Percentiles rank a stretch among this genome's conserved stretches.
These are phyloP conservation scores for Steinernema feltiae DNA, from an alignment of 1,140 invertebrate genomes.

Conservation along the genomic window DNA sequence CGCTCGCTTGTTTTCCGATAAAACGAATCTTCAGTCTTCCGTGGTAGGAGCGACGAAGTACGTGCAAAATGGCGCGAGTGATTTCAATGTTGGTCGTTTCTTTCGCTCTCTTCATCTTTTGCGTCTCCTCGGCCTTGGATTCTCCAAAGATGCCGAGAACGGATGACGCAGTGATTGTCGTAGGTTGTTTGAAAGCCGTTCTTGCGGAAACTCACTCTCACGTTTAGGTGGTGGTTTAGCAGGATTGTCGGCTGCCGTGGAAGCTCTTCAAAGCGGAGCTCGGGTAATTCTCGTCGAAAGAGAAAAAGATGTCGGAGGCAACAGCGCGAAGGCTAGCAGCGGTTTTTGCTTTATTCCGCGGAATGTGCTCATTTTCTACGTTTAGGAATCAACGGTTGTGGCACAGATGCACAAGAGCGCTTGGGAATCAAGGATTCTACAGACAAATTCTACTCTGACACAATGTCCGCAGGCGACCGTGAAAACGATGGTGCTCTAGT, in stretches of 20 bases:
- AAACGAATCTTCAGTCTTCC: too few species aligned
- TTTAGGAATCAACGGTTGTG: slow-evolving; percentile 57
- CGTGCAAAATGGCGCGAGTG: too few species aligned
- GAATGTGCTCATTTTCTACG: too few species aligned
- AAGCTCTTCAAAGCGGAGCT: slow-evolving; percentile 46
- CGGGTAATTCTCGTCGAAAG: slow-evolving; percentile 55
- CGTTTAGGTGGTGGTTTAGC: slow-evolving; percentile 50
- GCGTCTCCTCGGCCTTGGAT: neutral
- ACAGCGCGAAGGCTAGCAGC: slow-evolving; percentile 58
- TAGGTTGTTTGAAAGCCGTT: slow-evolving; percentile 28
- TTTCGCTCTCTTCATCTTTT: neutral
- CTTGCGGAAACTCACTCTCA: neutral
- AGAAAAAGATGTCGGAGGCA: slow-evolving; percentile 56
- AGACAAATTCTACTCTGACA: slow-evolving; percentile 54
- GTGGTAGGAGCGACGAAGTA: too few species aligned
- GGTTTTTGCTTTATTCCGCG: too few species aligned
- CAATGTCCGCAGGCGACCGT: slow-evolving; percentile 54
- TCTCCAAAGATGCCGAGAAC: neutral
- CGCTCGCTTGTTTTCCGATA: too few species aligned
- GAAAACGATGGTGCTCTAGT: slow-evolving; percentile 56
- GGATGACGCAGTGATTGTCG: slow-evolving; percentile 51
- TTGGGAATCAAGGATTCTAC: slow-evolving; percentile 48
- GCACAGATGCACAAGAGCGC: slow-evolving; percentile 46
- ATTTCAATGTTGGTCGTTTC: too few species aligned
- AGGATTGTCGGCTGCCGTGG: slow-evolving; percentile 55